Base-by-base conservation (phyloP, 1,140 invertebrate genomes). In the Trichoplusia ni region DNA sequence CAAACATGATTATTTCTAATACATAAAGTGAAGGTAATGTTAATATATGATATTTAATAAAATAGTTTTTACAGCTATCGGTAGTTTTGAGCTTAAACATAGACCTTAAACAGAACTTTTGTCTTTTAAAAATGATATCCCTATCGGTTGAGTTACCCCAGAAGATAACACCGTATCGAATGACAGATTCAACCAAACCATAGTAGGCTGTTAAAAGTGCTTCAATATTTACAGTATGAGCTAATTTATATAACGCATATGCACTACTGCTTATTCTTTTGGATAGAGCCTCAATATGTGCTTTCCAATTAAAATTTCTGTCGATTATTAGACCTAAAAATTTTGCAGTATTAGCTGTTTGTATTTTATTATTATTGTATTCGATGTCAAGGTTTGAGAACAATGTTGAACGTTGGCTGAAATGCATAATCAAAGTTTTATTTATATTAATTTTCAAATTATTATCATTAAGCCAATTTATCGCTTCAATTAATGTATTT, bases 361-460 rank as follows among this genome's bases (percentile, higher is more conserved):
- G 2, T 14, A 49, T 49, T 14, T 7, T 33, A 49, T 31, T 49
- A 49, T 49, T 49, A 18, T 49, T 49, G n/a, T 18, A 49, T 33
- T 18, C 7, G 7, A 46, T 46, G 21, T 46, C 21, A 27, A 46
- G 7, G 9, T 14, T 46, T 13, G 42, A 13, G 4, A 46, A 46
- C 16, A 8, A 8, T n/a, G 3, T 16, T 33, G 16, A 4, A n/a
- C 46, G 27, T 37, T 61, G 58, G 4, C 31, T 35, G 13, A 51
- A 62, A 31, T 62, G 59, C 23, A 51, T 51, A 9, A 51, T 23
- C 1, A 33, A 19, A 14, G 58, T 47, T 35, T 61, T 61, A 16
- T 44, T 46, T 7, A 47, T 11, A 60, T 60, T 60, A 13, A 60
- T 47, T 37, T 14, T 13, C 7, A 56, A 13, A 29, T 61, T 61